phyloP scores from a whole-genome alignment of 2,888 invertebrate species.

The Pherbina coryleti region DNA sequence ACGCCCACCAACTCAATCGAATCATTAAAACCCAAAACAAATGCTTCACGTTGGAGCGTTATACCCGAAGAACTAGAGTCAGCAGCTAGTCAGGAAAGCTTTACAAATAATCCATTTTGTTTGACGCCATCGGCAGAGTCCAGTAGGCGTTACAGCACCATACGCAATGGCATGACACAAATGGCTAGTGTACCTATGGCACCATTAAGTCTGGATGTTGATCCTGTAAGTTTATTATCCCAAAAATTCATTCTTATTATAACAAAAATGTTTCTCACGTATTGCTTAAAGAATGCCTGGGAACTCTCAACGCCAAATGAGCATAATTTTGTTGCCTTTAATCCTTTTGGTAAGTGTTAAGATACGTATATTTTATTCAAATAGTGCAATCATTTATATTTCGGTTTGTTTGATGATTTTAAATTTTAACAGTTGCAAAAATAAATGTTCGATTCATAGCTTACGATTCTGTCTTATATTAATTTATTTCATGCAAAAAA shows the following conservation, averaged over 20 bases:
- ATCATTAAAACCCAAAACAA: conserved; percentile 32
- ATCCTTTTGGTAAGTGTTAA: conserved; percentile 30
- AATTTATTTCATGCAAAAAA: background rate
- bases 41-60: conserved; percentile 58
- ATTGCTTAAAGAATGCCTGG: conserved; percentile 73
- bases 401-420: no score
- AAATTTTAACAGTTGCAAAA: no score
- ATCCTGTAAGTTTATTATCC: conserved; percentile 73
- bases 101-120: conserved; percentile 56
- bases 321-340: background rate
- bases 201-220: conserved; percentile 77
- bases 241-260: conserved; percentile 13
- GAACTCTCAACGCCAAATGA: conserved; percentile 65
- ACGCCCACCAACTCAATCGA: conserved; percentile 58
- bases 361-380: background rate
- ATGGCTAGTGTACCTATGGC: conserved; percentile 62
- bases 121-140: conserved; percentile 60
- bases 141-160: conserved; percentile 60
- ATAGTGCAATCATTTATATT: no score
- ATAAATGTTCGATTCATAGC: no score
- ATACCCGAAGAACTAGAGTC: conserved; percentile 59
- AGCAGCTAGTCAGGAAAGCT: conserved; percentile 42
- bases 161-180: conserved; percentile 64
- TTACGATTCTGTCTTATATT: no score
- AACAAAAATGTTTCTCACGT: conserved; percentile 9